Conservation (phyloP, 2,113 vertebrate species). For the Malurus alboscapulatus region DNA sequence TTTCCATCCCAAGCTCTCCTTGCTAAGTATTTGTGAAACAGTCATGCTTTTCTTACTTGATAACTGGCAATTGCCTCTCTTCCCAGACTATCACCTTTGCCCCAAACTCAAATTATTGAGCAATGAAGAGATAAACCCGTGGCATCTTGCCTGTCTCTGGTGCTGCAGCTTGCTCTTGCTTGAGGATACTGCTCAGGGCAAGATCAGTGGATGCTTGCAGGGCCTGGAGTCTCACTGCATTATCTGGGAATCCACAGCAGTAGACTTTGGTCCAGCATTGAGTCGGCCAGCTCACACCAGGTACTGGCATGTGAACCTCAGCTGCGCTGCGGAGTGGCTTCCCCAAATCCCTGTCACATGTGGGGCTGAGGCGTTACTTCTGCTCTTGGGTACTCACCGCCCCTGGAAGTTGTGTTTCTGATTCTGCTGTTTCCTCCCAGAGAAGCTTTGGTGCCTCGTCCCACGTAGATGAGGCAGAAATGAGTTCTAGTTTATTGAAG, state of each 20-base stretch:
- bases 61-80: background rate
- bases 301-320: rapidly evolving
- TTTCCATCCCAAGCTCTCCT: background rate
- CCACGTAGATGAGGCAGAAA: background rate
- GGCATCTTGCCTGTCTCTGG: background rate
- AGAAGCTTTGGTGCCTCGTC: background rate
- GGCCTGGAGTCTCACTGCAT: background rate
- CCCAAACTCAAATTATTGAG: background rate
- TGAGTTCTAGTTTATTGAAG: background rate
- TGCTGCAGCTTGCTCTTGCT: background rate
- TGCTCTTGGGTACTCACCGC: background rate
- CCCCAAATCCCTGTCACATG: background rate
- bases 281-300: background rate
- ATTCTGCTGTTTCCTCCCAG: background rate
- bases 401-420: background rate
- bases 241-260: background rate
- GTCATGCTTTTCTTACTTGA: background rate
- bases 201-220: background rate
- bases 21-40: background rate
- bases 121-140: background rate
- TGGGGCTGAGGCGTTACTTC: background rate
- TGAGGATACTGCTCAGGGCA: background rate
- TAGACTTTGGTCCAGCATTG: background rate
- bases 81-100: background rate
- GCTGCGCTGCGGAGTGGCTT: rapidly evolving